Conservation (phyloP, 2,797 vertebrate species). For the Allobates femoralis region DNA sequence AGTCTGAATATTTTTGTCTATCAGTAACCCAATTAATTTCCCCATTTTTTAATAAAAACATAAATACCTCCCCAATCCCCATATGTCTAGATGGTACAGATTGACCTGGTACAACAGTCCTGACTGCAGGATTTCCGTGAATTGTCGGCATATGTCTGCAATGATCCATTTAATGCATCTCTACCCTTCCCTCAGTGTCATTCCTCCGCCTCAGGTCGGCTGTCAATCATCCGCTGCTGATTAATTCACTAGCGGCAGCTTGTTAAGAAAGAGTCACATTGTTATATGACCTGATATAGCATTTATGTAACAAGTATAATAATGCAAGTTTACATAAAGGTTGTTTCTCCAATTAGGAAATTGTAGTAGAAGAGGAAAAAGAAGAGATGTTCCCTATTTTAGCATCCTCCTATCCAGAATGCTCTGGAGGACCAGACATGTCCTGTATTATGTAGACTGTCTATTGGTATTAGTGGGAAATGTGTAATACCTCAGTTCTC, state of each 20-base stretch:
- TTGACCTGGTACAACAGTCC: neutral
- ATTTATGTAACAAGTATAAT: neutral
- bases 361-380: too few relatives aligned
- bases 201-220: neutral
- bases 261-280: neutral
- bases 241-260: neutral
- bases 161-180: neutral
- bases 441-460: too few relatives aligned
- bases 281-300: neutral
- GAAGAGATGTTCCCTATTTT: too few relatives aligned
- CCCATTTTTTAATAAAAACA: too few relatives aligned
- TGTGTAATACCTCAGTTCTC: too few relatives aligned
- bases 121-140: neutral
- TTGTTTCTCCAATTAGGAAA: too few relatives aligned
- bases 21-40: too few relatives aligned
- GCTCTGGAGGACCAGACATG: too few relatives aligned
- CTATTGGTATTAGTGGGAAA: too few relatives aligned
- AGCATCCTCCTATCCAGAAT: too few relatives aligned
- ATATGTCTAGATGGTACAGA: neutral
- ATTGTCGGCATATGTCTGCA: neutral
- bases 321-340: neutral
- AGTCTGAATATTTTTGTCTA: neutral
- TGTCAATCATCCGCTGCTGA: neutral
- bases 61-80: too few relatives aligned
- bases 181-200: neutral